phyloP scores from a whole-genome alignment of 2,113 vertebrate species.

The Bos indicus region DNA sequence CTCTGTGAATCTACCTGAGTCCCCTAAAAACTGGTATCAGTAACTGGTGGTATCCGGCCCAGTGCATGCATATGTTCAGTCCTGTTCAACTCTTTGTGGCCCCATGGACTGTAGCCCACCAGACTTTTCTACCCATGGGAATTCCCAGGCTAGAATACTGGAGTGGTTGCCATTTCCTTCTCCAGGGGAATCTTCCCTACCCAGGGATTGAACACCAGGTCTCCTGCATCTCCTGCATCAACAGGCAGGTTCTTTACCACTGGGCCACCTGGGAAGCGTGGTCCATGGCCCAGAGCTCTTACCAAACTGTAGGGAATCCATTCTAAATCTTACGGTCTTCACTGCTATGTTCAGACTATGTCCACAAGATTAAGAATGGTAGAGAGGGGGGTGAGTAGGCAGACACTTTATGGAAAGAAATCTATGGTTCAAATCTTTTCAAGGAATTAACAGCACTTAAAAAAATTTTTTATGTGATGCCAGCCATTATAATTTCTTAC shows the following conservation, averaged over 20 bases:
- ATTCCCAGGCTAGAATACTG: neutral
- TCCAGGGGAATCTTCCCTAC: neutral
- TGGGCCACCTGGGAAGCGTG: neutral
- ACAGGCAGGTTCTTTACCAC: neutral
- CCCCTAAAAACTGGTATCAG: neutral
- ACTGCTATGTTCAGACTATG: neutral
- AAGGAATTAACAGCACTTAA: neutral
- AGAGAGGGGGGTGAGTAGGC: neutral
- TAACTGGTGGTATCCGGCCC: neutral
- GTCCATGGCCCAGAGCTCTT: neutral
- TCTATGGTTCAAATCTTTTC: neutral
- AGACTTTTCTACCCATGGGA: neutral
- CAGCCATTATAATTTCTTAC: neutral
- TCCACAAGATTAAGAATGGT: neutral
- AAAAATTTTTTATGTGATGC: neutral
- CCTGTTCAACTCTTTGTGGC: neutral
- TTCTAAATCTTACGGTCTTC: neutral
- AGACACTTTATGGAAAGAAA: neutral
- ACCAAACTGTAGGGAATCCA: neutral
- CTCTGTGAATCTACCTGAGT: neutral
- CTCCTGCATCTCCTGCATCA: neutral
- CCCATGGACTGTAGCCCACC: neutral
- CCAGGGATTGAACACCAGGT: neutral
- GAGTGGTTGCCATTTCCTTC: neutral
- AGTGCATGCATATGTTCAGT: neutral